A percentile compares a stretch with the other conserved stretches of the same genome.
These are phyloP conservation scores for Megalops atlanticus DNA, from an alignment of 2,113 vertebrate species.

Conservation along the genomic window DNA sequence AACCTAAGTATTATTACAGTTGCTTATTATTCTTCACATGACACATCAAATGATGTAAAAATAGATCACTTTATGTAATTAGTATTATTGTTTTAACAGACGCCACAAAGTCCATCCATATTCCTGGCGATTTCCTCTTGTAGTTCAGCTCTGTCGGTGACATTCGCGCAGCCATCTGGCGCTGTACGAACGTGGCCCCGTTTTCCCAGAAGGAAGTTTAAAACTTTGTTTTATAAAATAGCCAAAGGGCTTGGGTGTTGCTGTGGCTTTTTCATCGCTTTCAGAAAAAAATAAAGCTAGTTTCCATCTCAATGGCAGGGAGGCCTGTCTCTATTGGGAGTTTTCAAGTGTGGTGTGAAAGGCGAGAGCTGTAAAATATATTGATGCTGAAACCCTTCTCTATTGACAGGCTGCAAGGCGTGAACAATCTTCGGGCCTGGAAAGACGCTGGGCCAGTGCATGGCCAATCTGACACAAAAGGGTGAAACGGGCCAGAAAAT, in stretches of 20 bases:
- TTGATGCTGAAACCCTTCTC: slow-evolving; percentile 66
- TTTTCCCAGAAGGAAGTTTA: slow-evolving; percentile 34
- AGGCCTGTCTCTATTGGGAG: slow-evolving; percentile 60
- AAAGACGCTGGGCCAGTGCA: slow-evolving; percentile 64
- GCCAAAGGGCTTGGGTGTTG: slow-evolving; percentile 30
- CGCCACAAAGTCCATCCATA: background rate
- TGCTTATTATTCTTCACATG: background rate
- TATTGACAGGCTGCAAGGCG: slow-evolving; percentile 66
- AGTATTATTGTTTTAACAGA: background rate
- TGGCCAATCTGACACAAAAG: slow-evolving; percentile 72
- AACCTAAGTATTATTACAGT: background rate
- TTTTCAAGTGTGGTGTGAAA: slow-evolving; percentile 73
- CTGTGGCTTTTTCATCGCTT: slow-evolving; percentile 25
- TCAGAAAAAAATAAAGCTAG: slow-evolving; percentile 44
- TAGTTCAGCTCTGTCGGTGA: background rate
- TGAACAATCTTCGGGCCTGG: slow-evolving; percentile 66
- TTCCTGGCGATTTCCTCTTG: background rate
- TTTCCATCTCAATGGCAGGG: slow-evolving; percentile 71
- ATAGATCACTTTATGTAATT: background rate
- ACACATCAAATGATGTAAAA: too few species aligned
- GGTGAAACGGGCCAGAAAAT: slow-evolving; percentile 81
- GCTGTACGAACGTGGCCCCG: slow-evolving; percentile 41
- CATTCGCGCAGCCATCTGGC: slow-evolving; percentile 32
- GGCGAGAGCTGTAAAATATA: slow-evolving; percentile 74
- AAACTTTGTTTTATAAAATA: slow-evolving; percentile 37